Conservation (phyloP, 1,140 invertebrate genomes). For the Harlomillsia oculata region DNA sequence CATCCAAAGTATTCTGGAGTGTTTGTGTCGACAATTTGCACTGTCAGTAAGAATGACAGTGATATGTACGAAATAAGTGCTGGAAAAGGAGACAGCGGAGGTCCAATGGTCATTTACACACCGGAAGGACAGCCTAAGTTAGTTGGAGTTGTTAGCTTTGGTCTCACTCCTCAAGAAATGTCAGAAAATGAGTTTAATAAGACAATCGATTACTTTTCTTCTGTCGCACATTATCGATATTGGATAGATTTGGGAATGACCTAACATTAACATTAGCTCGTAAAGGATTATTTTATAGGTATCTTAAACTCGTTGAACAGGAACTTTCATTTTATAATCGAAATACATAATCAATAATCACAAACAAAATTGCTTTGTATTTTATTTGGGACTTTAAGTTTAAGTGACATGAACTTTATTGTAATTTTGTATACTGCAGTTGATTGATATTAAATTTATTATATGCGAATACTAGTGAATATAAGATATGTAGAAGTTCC, state of each 20-base stretch:
- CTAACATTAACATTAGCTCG: no score
- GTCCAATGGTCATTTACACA: conserved; percentile 7
- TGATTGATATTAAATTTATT: no score
- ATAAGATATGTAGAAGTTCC: no score
- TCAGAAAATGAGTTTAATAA: neutral
- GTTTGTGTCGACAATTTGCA: conserved; percentile 23
- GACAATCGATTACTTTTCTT: conserved; percentile 20
- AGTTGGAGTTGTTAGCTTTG: conserved; percentile 23
- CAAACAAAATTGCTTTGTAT: no score
- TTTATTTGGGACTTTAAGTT: no score
- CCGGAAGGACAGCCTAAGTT: neutral
- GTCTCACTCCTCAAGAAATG: neutral
- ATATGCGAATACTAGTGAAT: no score
- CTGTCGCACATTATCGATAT: conserved; percentile 12
- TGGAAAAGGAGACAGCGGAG: conserved; percentile 18
- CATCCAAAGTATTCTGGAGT: conserved; percentile 15
- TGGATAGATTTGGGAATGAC: conserved; percentile 21
- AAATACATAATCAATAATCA: no score
- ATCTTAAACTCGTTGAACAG: no score
- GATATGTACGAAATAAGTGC: neutral
- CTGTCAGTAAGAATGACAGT: neutral
- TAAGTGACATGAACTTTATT: no score
- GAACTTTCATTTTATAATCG: no score
- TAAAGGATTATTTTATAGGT: no score
- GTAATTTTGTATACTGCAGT: no score